These are phyloP conservation scores for Scytalopus superciliaris DNA, from an alignment of 2,113 vertebrate genomes.

Conservation along the genomic window DNA sequence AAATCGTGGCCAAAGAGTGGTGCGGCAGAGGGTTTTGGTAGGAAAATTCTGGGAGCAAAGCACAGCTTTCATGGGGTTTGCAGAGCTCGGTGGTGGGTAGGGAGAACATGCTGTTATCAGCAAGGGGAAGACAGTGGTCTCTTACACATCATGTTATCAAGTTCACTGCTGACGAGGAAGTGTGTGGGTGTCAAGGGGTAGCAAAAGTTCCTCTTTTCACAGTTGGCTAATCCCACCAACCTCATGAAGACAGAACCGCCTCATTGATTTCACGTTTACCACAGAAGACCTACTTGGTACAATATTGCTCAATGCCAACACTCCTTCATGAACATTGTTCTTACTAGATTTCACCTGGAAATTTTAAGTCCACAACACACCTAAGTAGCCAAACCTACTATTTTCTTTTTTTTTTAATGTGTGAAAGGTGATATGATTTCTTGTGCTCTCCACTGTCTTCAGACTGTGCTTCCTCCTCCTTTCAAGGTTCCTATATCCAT, in stretches of 20 bases:
- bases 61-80: neutral
- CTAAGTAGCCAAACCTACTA: neutral
- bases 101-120: neutral
- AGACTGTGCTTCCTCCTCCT: neutral
- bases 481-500: neutral
- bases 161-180: neutral
- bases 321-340: neutral
- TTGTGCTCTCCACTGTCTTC: neutral
- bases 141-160: neutral
- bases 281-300: neutral
- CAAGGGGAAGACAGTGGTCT: rapidly evolving
- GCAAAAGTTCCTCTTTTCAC: neutral
- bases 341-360: neutral
- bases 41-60: neutral
- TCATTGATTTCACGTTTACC: neutral
- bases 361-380: neutral
- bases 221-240: neutral
- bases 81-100: neutral
- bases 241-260: neutral
- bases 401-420: too few species aligned
- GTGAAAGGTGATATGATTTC: rapidly evolving
- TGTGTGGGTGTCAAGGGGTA: neutral
- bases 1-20: neutral
- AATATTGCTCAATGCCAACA: neutral
- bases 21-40: neutral